Conservation (phyloP, 2,888 invertebrate species). For the Hyposoter dolosus region DNA sequence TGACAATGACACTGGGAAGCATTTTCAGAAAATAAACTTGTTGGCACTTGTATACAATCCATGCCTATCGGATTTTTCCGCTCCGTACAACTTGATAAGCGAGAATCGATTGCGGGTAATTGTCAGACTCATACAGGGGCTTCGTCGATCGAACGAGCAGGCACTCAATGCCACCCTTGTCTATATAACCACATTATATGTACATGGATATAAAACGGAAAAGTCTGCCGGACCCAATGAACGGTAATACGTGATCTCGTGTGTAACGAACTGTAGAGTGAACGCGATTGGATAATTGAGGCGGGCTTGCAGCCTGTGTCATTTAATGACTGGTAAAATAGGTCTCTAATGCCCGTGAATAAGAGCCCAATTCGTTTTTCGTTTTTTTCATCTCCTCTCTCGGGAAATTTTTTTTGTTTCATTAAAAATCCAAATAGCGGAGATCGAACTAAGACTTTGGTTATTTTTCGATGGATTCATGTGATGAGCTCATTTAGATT, state of each 20-base stretch:
- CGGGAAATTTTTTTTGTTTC: not conserved
- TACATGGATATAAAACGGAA: not conserved
- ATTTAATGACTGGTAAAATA: slow-evolving; percentile 21
- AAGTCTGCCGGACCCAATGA: slow-evolving; percentile 40
- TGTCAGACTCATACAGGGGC: slow-evolving; percentile 43
- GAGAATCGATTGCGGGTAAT: slow-evolving; percentile 45
- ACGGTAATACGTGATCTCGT: slow-evolving; percentile 35
- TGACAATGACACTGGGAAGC: not conserved
- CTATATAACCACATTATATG: not conserved
- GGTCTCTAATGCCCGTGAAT: not conserved
- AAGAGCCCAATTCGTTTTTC: not conserved
- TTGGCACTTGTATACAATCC: not conserved
- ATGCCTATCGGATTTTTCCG: not conserved
- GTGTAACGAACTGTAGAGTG: slow-evolving; percentile 50
- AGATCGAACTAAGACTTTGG: not conserved
- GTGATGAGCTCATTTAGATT: not conserved
- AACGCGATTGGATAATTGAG: slow-evolving; percentile 54
- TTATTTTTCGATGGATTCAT: not conserved
- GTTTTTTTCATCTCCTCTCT: not conserved
- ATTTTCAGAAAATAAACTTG: not conserved
- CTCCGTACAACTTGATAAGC: slow-evolving; percentile 11
- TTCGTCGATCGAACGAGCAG: slow-evolving; percentile 37
- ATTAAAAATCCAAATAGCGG: not conserved
- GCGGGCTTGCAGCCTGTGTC: slow-evolving; percentile 6
- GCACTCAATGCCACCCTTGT: slow-evolving; percentile 39